These are phyloP conservation scores for Centrocercus urophasianus DNA, from an alignment of 2,113 vertebrate species.

Conservation along the genomic window DNA sequence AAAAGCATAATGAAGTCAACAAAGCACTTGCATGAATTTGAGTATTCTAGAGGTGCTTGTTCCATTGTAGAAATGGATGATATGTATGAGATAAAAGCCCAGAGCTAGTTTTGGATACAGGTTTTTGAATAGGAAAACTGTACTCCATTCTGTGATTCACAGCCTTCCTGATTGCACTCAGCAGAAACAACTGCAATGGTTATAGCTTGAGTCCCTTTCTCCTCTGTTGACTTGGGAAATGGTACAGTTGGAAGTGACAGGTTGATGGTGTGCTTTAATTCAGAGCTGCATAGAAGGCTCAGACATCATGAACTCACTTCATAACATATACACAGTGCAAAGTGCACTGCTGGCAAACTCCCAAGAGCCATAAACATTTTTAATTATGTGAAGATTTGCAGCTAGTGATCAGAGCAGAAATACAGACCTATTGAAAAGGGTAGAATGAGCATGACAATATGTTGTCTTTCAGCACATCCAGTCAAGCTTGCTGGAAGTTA, in stretches of 20 bases:
- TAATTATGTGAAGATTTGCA: neutral
- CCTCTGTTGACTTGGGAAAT: neutral
- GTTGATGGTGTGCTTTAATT: neutral
- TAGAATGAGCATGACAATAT: neutral
- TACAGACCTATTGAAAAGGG: neutral
- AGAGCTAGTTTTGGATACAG: neutral
- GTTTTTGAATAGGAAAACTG: neutral
- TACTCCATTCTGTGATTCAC: neutral
- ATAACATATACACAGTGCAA: fast-evolving
- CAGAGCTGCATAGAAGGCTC: neutral
- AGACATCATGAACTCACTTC: no score
- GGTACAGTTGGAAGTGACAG: neutral
- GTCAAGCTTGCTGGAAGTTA: slow-evolving; percentile 89
- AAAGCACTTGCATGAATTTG: neutral
- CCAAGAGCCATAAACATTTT: neutral
- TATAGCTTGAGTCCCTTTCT: neutral
- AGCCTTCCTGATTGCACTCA: neutral
- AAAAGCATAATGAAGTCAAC: neutral
- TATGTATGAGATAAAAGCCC: neutral
- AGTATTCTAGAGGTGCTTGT: neutral
- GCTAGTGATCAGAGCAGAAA: neutral
- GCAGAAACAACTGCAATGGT: neutral
- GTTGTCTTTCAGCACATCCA: slow-evolving; percentile 85
- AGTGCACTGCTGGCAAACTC: neutral
- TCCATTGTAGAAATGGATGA: neutral